Evolutionary conservation across 2,797 vertebrate genomes (phyloP).

Genomic region (Petrocephalus sullivani): DNA sequence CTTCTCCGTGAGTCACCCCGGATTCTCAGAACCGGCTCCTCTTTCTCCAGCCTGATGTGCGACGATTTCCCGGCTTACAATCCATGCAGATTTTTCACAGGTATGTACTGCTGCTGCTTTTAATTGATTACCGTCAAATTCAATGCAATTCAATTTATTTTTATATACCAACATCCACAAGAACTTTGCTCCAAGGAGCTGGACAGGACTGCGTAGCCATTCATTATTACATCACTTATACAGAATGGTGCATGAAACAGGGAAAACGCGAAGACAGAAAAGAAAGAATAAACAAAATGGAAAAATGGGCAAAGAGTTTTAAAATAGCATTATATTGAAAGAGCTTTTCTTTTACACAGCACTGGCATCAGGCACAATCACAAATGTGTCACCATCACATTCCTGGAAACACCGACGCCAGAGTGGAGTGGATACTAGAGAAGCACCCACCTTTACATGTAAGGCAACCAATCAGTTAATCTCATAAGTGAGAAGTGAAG

Average conservation of each 20-base stretch:
- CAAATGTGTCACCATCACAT: background rate
- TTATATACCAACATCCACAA: background rate
- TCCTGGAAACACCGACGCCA: background rate
- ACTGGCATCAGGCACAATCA: background rate
- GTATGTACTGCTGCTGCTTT: background rate
- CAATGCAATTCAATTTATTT: background rate
- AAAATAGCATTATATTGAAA: background rate
- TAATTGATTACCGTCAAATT: background rate
- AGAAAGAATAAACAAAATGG: background rate
- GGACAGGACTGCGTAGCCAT: background rate
- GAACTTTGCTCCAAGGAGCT: background rate
- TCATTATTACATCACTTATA: background rate
- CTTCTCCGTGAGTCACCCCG: background rate
- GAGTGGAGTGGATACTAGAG: background rate
- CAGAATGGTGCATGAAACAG: background rate
- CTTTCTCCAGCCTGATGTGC: background rate
- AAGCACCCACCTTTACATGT: background rate
- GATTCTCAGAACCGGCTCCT: background rate
- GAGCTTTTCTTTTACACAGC: background rate
- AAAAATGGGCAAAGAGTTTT: background rate
- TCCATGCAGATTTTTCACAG: background rate
- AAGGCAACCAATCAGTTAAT: background rate
- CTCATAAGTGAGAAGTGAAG: background rate
- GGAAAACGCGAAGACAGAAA: background rate
- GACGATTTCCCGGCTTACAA: background rate